Evolutionary conservation across 1,140 invertebrate species (phyloP).

Genomic region (Neotoxoptera formosana): DNA sequence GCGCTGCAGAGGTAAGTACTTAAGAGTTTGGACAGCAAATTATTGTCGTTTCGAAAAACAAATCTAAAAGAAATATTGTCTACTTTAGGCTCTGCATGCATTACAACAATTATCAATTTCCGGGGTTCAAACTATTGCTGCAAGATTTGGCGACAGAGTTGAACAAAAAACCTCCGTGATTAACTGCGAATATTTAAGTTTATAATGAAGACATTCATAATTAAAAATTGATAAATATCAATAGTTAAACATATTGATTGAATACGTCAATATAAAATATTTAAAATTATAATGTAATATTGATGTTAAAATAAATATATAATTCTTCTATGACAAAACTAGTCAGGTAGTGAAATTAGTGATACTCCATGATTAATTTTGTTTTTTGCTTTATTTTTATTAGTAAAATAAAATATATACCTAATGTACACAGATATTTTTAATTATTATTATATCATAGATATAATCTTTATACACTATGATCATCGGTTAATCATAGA

Average conservation of each 20-base stretch:
- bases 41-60: no score
- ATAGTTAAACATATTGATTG: no score
- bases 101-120: neutral
- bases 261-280: neutral
- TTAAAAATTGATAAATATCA: neutral
- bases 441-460: neutral
- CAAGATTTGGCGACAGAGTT: neutral
- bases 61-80: no score
- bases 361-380: neutral
- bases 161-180: neutral
- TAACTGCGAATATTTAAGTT: neutral
- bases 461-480: neutral
- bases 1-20: no score
- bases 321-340: no score
- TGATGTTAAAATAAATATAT: no score
- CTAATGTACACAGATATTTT: no score
- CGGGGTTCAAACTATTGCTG: neutral
- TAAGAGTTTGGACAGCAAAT: no score
- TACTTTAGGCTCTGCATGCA: no score
- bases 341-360: neutral
- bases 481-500: neutral
- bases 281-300: neutral
- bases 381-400: neutral
- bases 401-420: no score
- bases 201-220: neutral